Evolutionary conservation across 2,888 invertebrate species (phyloP).

Genomic region (Macaria liturata): DNA sequence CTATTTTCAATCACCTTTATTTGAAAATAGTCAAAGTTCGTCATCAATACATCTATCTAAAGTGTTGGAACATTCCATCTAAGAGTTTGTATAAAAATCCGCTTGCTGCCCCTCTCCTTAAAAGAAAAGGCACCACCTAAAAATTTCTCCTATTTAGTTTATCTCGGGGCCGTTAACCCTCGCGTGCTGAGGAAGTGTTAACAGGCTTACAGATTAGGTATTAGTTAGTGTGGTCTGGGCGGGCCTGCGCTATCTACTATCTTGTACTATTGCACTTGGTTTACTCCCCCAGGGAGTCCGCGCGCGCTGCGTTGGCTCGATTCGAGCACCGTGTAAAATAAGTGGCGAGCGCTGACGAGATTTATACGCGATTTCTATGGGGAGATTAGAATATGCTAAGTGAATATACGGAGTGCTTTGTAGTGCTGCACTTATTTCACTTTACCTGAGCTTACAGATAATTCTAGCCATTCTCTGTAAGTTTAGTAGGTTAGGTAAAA

Average conservation of each 20-base stretch:
- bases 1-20: too few species aligned
- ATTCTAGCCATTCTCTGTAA: too few species aligned
- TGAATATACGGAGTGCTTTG: not conserved
- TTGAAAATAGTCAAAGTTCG: too few species aligned
- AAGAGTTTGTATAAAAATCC: too few species aligned
- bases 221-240: slow-evolving; percentile 46
- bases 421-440: too few species aligned
- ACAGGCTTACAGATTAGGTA: slow-evolving; percentile 51
- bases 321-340: slow-evolving; percentile 14
- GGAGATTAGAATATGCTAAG: not conserved
- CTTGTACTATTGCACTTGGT: slow-evolving; percentile 66
- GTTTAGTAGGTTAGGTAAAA: too few species aligned
- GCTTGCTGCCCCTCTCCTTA: too few species aligned
- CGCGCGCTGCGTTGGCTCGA: slow-evolving; percentile 20
- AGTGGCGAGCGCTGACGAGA: slow-evolving; percentile 13
- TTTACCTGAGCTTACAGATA: too few species aligned
- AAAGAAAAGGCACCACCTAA: slow-evolving; percentile 21
- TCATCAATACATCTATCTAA: too few species aligned
- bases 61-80: too few species aligned
- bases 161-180: slow-evolving; percentile 38
- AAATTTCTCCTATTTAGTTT: slow-evolving; percentile 34
- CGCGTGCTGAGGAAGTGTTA: slow-evolving; percentile 42
- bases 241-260: slow-evolving; percentile 72
- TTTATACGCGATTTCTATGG: slow-evolving; percentile 5
- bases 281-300: slow-evolving; percentile 28